Percentiles rank a stretch among this genome's conserved stretches.
These are phyloP conservation scores for Eleutherodactylus coqui DNA, from an alignment of 2,797 vertebrate species.

Conservation along the genomic window DNA sequence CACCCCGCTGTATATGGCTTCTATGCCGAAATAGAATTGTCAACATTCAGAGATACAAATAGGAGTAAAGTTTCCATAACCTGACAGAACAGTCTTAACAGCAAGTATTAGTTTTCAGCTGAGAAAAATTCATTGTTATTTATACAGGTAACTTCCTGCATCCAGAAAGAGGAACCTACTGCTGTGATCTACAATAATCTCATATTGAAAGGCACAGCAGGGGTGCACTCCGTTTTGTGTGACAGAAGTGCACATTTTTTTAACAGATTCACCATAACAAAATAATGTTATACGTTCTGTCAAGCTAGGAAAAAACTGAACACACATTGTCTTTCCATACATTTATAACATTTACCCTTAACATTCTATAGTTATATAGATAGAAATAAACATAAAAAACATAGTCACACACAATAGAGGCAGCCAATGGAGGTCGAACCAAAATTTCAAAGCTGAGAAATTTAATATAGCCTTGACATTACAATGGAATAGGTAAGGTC, in stretches of 20 bases:
- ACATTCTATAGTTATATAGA: not conserved
- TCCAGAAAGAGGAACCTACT: conserved; percentile 20
- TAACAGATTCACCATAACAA: conserved; percentile 17
- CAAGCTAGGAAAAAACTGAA: not conserved
- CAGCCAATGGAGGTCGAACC: not conserved
- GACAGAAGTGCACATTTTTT: conserved; percentile 15
- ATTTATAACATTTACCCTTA: too few species aligned
- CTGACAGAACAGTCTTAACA: conserved; percentile 12
- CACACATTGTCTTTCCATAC: not conserved
- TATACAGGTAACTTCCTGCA: conserved; percentile 35
- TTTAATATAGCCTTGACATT: not conserved
- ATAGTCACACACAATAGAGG: conserved; percentile 2
- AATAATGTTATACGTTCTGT: conserved; percentile 19
- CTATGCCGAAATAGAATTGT: not conserved
- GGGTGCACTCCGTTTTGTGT: not conserved
- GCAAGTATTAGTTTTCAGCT: conserved; percentile 6
- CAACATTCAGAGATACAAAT: conserved; percentile 1
- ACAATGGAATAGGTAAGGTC: not conserved
- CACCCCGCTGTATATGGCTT: not conserved
- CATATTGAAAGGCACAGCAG: conserved; percentile 23
- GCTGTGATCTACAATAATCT: conserved; percentile 25
- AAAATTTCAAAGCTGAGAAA: not conserved
- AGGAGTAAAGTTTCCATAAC: conserved; percentile 15
- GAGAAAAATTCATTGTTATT: conserved; percentile 27
- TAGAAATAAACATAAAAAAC: conserved; percentile 4